Base-by-base conservation (phyloP, 2,113 vertebrate species). In the Carassius gibelio region DNA sequence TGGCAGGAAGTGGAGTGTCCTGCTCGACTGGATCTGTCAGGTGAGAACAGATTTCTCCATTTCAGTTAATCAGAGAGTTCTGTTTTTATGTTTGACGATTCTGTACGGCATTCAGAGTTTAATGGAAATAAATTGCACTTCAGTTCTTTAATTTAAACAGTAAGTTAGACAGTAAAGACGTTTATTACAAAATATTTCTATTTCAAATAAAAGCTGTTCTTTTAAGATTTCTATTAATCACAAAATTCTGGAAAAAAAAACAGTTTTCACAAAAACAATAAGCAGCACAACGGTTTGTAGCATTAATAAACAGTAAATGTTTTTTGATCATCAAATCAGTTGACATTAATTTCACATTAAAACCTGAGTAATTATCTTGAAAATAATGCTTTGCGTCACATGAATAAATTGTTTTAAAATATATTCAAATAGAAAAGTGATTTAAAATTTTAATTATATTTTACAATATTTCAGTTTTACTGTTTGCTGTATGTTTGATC, bases 1-100 rank as follows among this genome's bases (percentile, higher is more conserved):
- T 99, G 98, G 98, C 96, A 98, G 86, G 94, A 94, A 72, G 95
- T 94, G 8, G 91, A 92, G 5, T 98, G 97, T 89, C 98, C 98
- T 0, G 96, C 97, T 23, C 94, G 98, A 21, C 93, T 99, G 83
- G 98, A 99, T 87, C 91, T 99, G 83, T 97, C 98, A 0, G 98
- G 98, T 99, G 34, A 88, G 89, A 30, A 52, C 23, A 30, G 17
- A n/a, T 7, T 61, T 23, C 19, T 19, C 8, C 14, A 34, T 75
- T 45, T 45, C 21, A n/a, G 4, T 19, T 10, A 26, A 55, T 34
- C 23, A 19, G 1, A 23, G 36, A 17, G 8, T 26, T 57, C 52
- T 61, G 8, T 59, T 19, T 59, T 48, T 52, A 4, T 71, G 68
- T 42, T 15, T 30, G 23, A 34, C 26, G 7, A 23, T n/a, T 4